Base-by-base conservation (phyloP, 2,888 invertebrate species). In the Clusia tigrina region DNA sequence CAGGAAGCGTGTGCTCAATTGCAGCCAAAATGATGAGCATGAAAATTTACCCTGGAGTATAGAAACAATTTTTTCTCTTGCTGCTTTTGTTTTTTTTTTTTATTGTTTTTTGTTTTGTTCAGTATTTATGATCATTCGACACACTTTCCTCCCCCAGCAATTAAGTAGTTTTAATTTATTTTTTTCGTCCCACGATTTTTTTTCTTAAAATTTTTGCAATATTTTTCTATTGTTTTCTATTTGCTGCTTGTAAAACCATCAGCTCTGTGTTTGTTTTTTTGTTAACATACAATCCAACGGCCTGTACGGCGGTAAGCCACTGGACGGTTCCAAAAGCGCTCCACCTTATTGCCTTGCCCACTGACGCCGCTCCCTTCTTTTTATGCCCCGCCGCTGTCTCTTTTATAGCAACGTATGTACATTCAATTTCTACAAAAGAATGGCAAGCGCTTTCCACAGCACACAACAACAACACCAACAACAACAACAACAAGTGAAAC, bases 391-490 rank as follows among this genome's bases (percentile, higher is more conserved):
- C n/a, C n/a, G n/a, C n/a, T n/a, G 6, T 32, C 6, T 32, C 32
- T 32, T 32, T 32, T 32, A 9, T 32, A 6, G 32, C 32, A 32
- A 6, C n/a, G n/a, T n/a, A n/a, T 32, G 12, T n/a, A 15, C 42
- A 17, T 42, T 42, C 42, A n/a, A 42, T 15, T 42, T 42, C n/a
- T n/a, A 42, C n/a, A 57, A 51, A 67, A 76, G 74, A 72, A 77
- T 77, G 78, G 78, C 78, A 77, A 78, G 74, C 68, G 73, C 70
- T 77, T 72, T 78, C 75, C 75, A 78, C 75, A 71, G 69, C 73
- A 65, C 66, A 62, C 57, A 58, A n/a, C n/a, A 54, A 67, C 64
- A 17, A n/a, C 37, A 37, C 20, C 17, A 20, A 20, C 26, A 18
- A 20, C 24, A 10, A n/a, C 12, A 51, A n/a, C n/a, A n/a, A n/a